Percentiles rank a stretch among this genome's conserved stretches.
These are phyloP conservation scores for Nomada goodeniana DNA, from an alignment of 2,888 invertebrate genomes.

Conservation along the genomic window DNA sequence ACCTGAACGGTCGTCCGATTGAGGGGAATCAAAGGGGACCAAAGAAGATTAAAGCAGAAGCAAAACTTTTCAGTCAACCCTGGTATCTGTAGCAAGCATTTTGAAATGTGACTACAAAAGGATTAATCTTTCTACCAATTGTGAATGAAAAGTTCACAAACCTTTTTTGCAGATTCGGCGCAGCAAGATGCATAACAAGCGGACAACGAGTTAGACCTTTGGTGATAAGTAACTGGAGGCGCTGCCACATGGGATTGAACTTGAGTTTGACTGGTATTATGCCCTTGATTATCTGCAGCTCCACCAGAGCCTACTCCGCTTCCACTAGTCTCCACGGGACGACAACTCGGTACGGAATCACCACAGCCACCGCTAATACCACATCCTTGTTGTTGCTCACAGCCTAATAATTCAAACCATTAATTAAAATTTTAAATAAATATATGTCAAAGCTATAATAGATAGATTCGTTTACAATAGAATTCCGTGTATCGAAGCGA, in stretches of 20 bases:
- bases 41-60: too few relatives aligned
- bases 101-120: too few relatives aligned
- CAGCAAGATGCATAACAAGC: slow-evolving; percentile 91
- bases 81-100: too few relatives aligned
- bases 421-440: slow-evolving; percentile 1
- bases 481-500: too few relatives aligned
- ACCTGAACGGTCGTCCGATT: too few relatives aligned
- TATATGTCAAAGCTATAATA: background rate
- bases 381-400: slow-evolving; percentile 78
- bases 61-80: too few relatives aligned
- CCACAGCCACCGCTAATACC: slow-evolving; percentile 74
- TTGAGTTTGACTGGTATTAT: slow-evolving; percentile 76
- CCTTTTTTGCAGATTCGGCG: slow-evolving; percentile 93
- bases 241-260: slow-evolving; percentile 71
- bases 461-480: too few relatives aligned
- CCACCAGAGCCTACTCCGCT: slow-evolving; percentile 64
- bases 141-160: slow-evolving; percentile 75
- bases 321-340: slow-evolving; percentile 74
- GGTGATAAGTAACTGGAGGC: slow-evolving; percentile 74
- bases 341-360: slow-evolving; percentile 77
- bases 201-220: slow-evolving; percentile 75
- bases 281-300: slow-evolving; percentile 62
- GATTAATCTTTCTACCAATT: too few relatives aligned
- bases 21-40: too few relatives aligned
- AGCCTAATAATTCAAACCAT: slow-evolving; percentile 65